These are phyloP conservation scores for Fregetta grallaria DNA, from an alignment of 2,113 vertebrate species.

Conservation along the genomic window DNA sequence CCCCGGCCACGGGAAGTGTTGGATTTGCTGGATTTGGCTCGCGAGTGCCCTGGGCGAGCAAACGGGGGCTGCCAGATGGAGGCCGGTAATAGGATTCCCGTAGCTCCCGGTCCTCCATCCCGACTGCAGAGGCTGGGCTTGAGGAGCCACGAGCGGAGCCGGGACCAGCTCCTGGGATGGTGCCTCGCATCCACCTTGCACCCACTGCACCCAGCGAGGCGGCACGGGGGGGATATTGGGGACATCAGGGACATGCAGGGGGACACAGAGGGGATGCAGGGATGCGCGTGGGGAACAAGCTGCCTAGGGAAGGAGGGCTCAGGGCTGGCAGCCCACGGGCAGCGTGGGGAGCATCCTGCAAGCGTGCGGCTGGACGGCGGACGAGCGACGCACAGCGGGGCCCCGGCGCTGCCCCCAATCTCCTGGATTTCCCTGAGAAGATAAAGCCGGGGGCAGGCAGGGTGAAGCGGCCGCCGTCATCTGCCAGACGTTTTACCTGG, in stretches of 20 bases:
- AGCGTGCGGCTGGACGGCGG: not conserved
- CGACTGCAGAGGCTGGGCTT: rapidly evolving
- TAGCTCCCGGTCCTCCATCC: not conserved
- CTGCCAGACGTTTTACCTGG: not conserved
- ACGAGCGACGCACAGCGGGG: rapidly evolving
- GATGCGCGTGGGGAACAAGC: rapidly evolving
- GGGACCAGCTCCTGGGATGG: rapidly evolving
- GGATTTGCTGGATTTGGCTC: not conserved
- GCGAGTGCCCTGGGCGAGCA: rapidly evolving
- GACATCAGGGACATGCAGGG: rapidly evolving
- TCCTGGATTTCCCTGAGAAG: not conserved
- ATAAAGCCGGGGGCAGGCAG: not conserved
- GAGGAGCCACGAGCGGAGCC: not conserved
- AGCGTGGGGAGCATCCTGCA: not conserved
- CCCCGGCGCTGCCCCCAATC: not conserved
- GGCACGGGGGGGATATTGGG: not conserved
- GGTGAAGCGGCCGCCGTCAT: rapidly evolving
- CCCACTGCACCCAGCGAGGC: rapidly evolving
- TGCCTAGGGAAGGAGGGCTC: not conserved
- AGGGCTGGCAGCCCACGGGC: not conserved
- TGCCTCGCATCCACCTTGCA: not conserved
- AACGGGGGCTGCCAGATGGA: not conserved
- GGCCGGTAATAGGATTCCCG: not conserved
- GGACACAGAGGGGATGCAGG: rapidly evolving
- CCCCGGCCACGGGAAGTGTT: not conserved